phyloP scores from a whole-genome alignment of 2,797 vertebrate species.

The Acanthurus tractus region DNA sequence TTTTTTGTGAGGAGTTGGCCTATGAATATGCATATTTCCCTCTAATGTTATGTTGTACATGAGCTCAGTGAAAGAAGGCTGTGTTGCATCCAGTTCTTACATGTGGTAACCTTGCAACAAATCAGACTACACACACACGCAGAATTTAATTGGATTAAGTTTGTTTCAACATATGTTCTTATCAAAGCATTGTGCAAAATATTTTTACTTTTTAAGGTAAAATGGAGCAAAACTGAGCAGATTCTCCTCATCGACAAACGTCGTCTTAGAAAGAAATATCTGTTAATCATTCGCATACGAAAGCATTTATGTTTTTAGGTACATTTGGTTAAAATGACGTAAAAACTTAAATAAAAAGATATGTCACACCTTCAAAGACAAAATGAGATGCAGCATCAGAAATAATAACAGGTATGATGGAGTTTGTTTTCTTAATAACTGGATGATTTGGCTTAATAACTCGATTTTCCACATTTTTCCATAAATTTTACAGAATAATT shows the following conservation, averaged over 20 bases:
- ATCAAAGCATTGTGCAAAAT: not conserved
- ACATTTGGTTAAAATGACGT: too few relatives aligned
- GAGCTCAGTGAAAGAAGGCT: constrained; percentile 41
- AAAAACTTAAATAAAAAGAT: not conserved
- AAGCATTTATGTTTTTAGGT: not conserved
- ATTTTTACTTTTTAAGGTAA: not conserved
- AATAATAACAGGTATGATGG: not conserved
- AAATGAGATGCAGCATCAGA: not conserved
- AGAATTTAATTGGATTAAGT: not conserved
- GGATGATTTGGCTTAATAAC: not conserved
- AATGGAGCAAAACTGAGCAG: not conserved
- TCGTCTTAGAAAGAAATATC: not conserved
- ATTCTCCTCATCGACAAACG: not conserved
- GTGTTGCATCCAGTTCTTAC: constrained; percentile 33
- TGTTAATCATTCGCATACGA: not conserved
- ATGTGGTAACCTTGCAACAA: constrained; percentile 42
- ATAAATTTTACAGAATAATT: not conserved
- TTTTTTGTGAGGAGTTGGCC: constrained; percentile 40
- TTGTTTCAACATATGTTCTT: not conserved
- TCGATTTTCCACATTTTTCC: not conserved
- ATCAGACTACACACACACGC: constrained; percentile 17
- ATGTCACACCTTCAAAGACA: not conserved
- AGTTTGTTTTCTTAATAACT: constrained; percentile 15
- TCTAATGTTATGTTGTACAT: constrained; percentile 51
- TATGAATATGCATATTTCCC: constrained; percentile 66